Percentiles rank a stretch among this genome's conserved stretches.
These are phyloP conservation scores for Chymomyza fuscimana DNA, from an alignment of 2,888 invertebrate species.

Conservation along the genomic window DNA sequence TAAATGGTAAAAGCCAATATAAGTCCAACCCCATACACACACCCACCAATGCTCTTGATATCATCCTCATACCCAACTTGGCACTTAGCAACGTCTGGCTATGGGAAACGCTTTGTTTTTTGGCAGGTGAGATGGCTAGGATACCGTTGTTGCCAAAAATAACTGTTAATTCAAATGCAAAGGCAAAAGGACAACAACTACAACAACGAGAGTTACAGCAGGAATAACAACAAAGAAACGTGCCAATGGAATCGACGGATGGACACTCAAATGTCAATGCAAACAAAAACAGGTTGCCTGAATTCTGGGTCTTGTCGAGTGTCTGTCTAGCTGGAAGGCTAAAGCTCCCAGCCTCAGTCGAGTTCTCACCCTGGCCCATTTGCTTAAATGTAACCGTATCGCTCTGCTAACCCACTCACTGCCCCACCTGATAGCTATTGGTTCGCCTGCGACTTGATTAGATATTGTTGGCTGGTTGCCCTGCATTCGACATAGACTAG, in stretches of 20 bases:
- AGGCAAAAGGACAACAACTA: constrained; percentile 41
- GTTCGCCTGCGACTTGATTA: constrained; percentile 57
- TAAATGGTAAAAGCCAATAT: neutral
- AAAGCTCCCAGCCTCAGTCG: neutral
- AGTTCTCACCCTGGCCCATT: neutral
- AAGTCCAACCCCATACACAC: constrained; percentile 5
- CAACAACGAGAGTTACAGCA: constrained; percentile 23
- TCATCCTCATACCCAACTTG: neutral
- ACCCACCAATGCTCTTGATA: neutral
- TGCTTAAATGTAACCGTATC: neutral
- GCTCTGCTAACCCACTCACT: neutral
- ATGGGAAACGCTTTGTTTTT: constrained; percentile 41
- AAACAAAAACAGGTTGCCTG: constrained; percentile 43
- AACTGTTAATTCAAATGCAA: constrained; percentile 73
- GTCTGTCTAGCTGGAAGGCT: neutral
- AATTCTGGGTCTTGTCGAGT: neutral
- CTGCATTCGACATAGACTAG: neutral
- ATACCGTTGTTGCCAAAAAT: constrained; percentile 60
- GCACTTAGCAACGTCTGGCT: constrained; percentile 43
- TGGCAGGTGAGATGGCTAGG: constrained; percentile 15
- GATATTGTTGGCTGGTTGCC: constrained; percentile 57
- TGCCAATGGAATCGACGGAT: constrained; percentile 58
- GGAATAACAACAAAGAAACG: constrained; percentile 37
- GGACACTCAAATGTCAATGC: constrained; percentile 62
- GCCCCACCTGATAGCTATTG: constrained; percentile 13